Evolutionary conservation across 1,140 invertebrate genomes (phyloP), one percentile per base, ranked within the genome.

Genomic region (Helicoverpa zea): DNA sequence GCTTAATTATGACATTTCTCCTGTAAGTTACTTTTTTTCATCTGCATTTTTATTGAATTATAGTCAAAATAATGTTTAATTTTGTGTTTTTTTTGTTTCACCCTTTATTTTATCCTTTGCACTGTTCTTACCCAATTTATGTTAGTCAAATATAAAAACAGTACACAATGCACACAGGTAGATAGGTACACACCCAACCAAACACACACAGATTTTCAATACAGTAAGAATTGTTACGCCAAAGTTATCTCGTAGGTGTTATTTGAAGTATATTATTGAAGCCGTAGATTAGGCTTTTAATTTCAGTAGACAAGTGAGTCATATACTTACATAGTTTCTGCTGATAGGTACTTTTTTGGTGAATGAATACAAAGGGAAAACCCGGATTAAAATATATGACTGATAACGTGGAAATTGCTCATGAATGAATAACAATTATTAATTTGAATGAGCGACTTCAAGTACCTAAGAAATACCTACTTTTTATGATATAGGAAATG

Each of bases 41-140:
- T 93, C 93, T 91, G 92, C 93, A 94, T 94, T 94, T 93, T 93
- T 94, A 93, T 93, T 94, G 91, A 94, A 94, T 92, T 94, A 94
- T 94, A 94, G 91, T 94, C 92, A 94, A 94, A 94, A 94, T 94
- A 94, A 79, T 92, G 93, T 94, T 94, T 87, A 89, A 63, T 87
- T 86, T 89, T 90, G 76, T 91, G 91, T 92, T 93, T 90, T 85
- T 93, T 93, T 89, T 81, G 58, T 89, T 90, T 90, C 35, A 43
- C 83, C 80, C 68, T 81, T 84, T 18, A 77, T 75, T 51, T n/a
- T 73, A 43, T 66, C n/a, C 76, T 74, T 7, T 35, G 35, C 7
- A 35, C 35, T 35, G 35, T 35, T 35, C 35, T 35, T 35, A 7
- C 35, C 35, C 7, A 35, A 23, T 23, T 23, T 35, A 35, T 35